A percentile compares a stretch with the other conserved stretches of the same genome.
Evolutionary conservation across 2,113 vertebrate species (phyloP).

Genomic region (Dasyprocta punctata): DNA sequence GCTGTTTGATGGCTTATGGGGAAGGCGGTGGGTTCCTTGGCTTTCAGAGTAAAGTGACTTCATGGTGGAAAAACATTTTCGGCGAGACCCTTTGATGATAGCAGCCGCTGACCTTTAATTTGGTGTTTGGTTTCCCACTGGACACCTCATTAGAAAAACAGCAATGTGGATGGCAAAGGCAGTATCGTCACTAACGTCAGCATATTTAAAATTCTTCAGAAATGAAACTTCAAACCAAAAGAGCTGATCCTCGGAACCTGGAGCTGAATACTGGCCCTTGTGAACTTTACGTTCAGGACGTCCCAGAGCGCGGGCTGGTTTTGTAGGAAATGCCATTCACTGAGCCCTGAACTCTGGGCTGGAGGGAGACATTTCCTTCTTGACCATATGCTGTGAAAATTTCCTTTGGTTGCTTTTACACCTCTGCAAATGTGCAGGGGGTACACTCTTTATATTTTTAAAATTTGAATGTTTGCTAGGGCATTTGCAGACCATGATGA

Average conservation of each 20-base stretch:
- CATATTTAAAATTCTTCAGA: background rate
- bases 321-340: background rate
- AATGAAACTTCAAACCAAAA: background rate
- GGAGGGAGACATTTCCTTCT: background rate
- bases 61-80: background rate
- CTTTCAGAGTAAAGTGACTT: background rate
- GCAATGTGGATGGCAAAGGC: background rate
- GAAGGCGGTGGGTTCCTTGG: background rate
- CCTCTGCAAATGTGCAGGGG: background rate
- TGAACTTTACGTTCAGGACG: background rate
- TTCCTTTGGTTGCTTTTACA: background rate
- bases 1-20: background rate
- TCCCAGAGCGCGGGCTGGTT: background rate
- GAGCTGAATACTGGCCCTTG: background rate
- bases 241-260: background rate
- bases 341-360: background rate
- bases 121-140: background rate
- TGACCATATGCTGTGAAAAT: background rate
- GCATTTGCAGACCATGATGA: background rate
- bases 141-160: slow-evolving; percentile 17
- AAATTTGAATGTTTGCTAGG: background rate
- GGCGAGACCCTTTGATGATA: background rate
- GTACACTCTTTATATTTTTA: background rate
- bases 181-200: background rate
- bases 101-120: background rate